Conservation (phyloP, 2,113 vertebrate species). For the Alces alces region DNA sequence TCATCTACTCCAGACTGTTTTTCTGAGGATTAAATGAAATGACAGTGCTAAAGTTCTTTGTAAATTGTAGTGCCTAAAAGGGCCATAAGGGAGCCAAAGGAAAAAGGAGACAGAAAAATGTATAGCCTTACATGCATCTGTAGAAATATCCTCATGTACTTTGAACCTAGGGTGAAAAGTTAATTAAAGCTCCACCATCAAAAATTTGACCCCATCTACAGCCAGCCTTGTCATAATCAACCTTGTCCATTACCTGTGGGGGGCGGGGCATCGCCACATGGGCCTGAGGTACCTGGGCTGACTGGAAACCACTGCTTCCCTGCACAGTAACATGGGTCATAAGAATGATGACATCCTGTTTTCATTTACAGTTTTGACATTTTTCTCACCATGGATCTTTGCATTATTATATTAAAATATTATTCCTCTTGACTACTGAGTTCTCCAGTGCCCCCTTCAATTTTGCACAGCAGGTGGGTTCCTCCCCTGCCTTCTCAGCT, state of each 20-base stretch:
- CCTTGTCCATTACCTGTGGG: accelerated
- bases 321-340: background rate
- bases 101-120: background rate
- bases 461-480: background rate
- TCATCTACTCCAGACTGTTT: background rate
- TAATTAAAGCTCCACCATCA: background rate
- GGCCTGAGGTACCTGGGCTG: background rate
- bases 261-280: accelerated
- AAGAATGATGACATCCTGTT: background rate
- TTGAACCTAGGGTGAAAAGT: background rate
- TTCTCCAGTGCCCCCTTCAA: background rate
- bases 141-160: background rate
- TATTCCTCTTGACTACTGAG: background rate
- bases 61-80: background rate
- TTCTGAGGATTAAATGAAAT: background rate
- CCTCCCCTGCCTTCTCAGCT: background rate
- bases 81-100: background rate
- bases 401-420: background rate
- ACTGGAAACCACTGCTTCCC: background rate
- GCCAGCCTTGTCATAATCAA: accelerated
- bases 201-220: background rate
- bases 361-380: background rate
- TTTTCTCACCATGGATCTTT: background rate
- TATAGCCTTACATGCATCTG: background rate
- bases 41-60: background rate